Conservation (phyloP, 2,113 vertebrate genomes). For the Aleadryas rufinucha region DNA sequence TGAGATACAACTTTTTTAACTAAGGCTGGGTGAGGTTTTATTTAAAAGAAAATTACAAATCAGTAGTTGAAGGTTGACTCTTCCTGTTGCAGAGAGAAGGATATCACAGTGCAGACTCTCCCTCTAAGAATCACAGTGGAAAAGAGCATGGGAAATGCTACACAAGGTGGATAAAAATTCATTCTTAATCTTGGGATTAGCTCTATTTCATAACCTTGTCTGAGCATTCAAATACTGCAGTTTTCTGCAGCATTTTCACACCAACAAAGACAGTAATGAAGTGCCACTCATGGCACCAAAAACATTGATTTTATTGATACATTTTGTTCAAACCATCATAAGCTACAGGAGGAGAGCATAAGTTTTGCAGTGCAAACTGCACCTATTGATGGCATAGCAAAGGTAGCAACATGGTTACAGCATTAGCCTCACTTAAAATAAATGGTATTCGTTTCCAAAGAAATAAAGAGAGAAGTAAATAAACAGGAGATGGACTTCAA, state of each 20-base stretch:
- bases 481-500: not conserved
- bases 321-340: not conserved
- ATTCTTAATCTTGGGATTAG: not conserved
- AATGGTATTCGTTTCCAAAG: not conserved
- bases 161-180: fast-evolving
- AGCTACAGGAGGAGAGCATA: not conserved
- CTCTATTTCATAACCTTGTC: not conserved
- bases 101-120: not conserved
- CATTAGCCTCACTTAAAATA: not conserved
- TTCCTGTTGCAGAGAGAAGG: not conserved
- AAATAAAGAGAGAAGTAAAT: not conserved
- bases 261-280: not conserved
- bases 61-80: not conserved
- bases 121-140: not conserved
- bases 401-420: not conserved
- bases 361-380: not conserved
- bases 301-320: not conserved
- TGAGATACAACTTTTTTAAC: not conserved
- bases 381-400: not conserved
- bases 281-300: not conserved
- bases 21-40: not conserved
- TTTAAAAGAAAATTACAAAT: not conserved
- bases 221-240: not conserved
- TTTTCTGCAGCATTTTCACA: not conserved
- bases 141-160: not conserved